These are phyloP conservation scores for Sinocyclocheilus anophthalmus DNA, from an alignment of 2,113 vertebrate genomes.

Conservation along the genomic window DNA sequence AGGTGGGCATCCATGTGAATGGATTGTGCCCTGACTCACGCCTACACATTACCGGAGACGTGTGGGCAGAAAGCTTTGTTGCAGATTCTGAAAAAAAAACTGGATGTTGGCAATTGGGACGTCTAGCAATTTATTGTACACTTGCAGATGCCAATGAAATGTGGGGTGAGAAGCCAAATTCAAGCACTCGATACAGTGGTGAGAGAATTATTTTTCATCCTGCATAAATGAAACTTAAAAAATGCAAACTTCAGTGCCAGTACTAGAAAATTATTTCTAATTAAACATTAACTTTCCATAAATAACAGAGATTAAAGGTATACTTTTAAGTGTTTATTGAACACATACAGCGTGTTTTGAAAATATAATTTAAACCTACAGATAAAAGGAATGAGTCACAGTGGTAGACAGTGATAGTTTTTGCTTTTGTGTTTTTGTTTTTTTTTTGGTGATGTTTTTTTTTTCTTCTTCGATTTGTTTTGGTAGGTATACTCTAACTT, in stretches of 20 bases:
- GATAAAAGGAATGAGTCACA: not conserved
- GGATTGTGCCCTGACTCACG: constrained; percentile 50
- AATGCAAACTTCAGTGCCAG: not conserved
- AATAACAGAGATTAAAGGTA: not conserved
- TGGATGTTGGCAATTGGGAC: not conserved
- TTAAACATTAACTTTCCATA: not conserved
- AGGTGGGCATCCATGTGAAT: constrained; percentile 58
- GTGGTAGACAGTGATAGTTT: too few relatives aligned
- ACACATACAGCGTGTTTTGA: not conserved
- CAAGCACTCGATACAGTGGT: not conserved
- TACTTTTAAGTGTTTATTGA: not conserved
- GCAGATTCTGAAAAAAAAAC: not conserved
- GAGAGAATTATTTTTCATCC: not conserved
- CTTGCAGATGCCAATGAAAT: constrained; percentile 52
- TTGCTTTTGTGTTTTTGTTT: too few relatives aligned
- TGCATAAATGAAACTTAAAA: not conserved
- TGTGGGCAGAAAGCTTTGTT: not conserved
- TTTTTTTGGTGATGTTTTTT: too few relatives aligned
- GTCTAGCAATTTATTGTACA: constrained; percentile 58
- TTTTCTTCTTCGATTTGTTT: too few relatives aligned
- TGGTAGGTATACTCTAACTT: too few relatives aligned
- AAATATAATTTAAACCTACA: not conserved
- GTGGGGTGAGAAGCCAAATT: not conserved
- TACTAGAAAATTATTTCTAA: not conserved
- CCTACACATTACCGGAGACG: not conserved